Evolutionary conservation across 2,888 invertebrate species (phyloP).

Genomic region (Corbicula japonica): DNA sequence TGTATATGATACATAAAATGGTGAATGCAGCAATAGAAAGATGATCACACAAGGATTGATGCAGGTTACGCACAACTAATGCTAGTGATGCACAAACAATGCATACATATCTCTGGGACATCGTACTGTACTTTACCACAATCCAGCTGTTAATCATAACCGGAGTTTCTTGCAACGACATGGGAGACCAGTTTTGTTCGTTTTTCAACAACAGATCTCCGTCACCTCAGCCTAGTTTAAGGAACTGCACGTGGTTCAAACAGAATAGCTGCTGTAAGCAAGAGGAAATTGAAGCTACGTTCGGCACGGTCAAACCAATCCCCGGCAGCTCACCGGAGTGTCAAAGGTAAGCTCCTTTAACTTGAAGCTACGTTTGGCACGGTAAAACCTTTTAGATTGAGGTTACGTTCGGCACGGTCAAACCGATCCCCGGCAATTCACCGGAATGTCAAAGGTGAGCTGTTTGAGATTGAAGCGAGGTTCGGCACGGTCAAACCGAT

Average conservation of each 20-base stretch:
- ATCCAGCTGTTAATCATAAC: too few relatives aligned
- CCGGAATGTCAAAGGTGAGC: slow-evolving; percentile 78
- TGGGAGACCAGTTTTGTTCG: slow-evolving; percentile 85
- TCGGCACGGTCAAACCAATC: slow-evolving; percentile 86
- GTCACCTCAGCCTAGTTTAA: slow-evolving; percentile 83
- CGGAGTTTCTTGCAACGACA: too few relatives aligned
- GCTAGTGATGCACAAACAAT: too few relatives aligned
- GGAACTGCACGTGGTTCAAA: slow-evolving; percentile 87
- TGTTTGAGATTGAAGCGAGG: slow-evolving; percentile 84
- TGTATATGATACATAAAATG: background rate
- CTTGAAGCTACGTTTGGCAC: slow-evolving; percentile 84
- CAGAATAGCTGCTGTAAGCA: slow-evolving; percentile 86
- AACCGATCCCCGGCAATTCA: slow-evolving; percentile 86
- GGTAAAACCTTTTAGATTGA: slow-evolving; percentile 85
- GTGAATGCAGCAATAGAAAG: background rate
- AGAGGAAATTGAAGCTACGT: slow-evolving; percentile 86
- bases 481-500: slow-evolving; percentile 86
- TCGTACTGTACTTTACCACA: background rate
- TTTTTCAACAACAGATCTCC: slow-evolving; percentile 86
- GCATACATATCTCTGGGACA: background rate
- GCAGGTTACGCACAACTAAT: background rate
- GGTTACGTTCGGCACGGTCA: slow-evolving; percentile 86
- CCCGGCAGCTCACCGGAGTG: slow-evolving; percentile 85
- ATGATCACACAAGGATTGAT: background rate
- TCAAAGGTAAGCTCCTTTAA: slow-evolving; percentile 73